Evolutionary conservation across 2,888 invertebrate genomes (phyloP).

Genomic region (Mythimna ferrago): DNA sequence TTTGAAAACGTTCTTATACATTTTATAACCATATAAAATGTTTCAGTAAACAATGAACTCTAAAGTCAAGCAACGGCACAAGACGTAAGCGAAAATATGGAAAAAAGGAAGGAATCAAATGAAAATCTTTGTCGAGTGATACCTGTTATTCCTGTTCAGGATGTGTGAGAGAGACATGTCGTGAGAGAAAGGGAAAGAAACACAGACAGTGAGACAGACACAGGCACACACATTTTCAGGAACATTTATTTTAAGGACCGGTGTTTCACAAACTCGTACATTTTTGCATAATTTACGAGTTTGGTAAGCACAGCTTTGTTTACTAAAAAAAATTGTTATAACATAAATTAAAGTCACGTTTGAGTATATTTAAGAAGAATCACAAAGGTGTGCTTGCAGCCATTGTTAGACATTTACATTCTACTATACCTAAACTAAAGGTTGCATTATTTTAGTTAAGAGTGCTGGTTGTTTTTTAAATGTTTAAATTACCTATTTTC

Average conservation of each 20-base stretch:
- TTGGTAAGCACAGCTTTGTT: constrained; percentile 41
- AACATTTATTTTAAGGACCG: constrained; percentile 58
- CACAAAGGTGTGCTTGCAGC: constrained; percentile 32
- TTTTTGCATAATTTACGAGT: constrained; percentile 34
- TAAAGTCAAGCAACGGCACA: constrained; percentile 83
- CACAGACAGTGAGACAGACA: constrained; percentile 89
- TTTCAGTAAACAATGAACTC: constrained; percentile 60
- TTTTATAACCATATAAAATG: constrained; percentile 45
- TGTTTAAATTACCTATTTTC: not conserved
- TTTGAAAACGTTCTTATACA: constrained; percentile 40
- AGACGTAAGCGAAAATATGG: constrained; percentile 83
- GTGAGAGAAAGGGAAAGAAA: constrained; percentile 89
- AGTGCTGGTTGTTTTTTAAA: constrained; percentile 44
- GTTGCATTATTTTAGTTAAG: constrained; percentile 44
- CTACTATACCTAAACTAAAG: constrained; percentile 49
- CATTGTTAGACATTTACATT: constrained; percentile 51
- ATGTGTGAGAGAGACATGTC: constrained; percentile 89
- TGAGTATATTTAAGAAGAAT: not conserved
- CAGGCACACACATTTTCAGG: constrained; percentile 85
- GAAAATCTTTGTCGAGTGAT: constrained; percentile 81
- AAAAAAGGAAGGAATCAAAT: constrained; percentile 75
- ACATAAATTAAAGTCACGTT: not conserved
- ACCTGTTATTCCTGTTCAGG: constrained; percentile 90
- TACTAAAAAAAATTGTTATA: not conserved
- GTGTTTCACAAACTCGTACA: constrained; percentile 46